phyloP scores from a whole-genome alignment of 2,888 invertebrate genomes.

The Ferrisia virgata region DNA sequence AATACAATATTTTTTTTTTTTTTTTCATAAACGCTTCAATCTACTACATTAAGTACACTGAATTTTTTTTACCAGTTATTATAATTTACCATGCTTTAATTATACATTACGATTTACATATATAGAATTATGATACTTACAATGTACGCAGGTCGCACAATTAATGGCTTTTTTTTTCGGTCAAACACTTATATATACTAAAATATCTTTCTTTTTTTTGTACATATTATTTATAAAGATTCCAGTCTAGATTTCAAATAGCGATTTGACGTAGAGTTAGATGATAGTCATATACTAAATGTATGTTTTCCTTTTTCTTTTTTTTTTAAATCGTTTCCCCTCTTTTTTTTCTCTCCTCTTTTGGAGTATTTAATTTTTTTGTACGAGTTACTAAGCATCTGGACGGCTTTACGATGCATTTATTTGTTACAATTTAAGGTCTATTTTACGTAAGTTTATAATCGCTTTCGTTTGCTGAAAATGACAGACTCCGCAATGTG shows the following conservation, averaged over 20 bases:
- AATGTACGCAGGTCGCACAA: conserved; percentile 25
- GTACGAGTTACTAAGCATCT: conserved; percentile 33
- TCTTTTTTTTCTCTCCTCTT: not conserved
- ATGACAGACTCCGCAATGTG: not conserved
- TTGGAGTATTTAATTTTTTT: not conserved
- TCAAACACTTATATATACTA: not conserved
- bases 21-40: conserved; percentile 20
- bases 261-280: not conserved
- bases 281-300: not conserved
- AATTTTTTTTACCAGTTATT: conserved; percentile 26
- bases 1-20: not conserved
- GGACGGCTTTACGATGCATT: conserved; percentile 40
- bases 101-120: conserved; percentile 13
- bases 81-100: conserved; percentile 26
- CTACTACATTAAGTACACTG: not conserved
- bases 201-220: not conserved
- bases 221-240: conserved; percentile 11
- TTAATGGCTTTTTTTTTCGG: not conserved
- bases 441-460: not conserved
- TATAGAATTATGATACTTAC: conserved; percentile 1
- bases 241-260: not conserved
- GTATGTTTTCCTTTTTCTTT: not conserved
- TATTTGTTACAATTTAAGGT: conserved; percentile 21
- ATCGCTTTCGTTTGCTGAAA: not conserved
- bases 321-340: not conserved